These are phyloP conservation scores for Stichodactyla mertensii DNA, from an alignment of 64 coral and sea anemone genomes.

Conservation along the genomic window DNA sequence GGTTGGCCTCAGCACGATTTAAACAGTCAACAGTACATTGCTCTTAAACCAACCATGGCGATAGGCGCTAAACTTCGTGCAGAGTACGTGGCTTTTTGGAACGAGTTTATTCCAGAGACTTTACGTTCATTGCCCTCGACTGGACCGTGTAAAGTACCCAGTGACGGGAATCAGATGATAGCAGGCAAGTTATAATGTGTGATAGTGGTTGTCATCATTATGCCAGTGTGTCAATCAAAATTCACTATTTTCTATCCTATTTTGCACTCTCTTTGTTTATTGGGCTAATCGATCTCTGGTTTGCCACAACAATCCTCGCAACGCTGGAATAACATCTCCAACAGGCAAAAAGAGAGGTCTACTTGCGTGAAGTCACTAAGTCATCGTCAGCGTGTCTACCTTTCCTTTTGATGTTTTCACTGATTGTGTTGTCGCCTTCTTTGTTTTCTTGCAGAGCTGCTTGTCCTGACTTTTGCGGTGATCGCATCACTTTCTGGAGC, in stretches of 20 bases:
- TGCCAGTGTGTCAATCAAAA: too few relatives aligned
- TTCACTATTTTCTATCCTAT: too few relatives aligned
- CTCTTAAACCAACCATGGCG: conserved; percentile 26
- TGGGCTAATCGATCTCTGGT: too few relatives aligned
- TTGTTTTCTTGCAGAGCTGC: neutral
- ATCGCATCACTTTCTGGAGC: neutral
- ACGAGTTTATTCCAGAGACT: neutral
- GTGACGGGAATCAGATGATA: neutral
- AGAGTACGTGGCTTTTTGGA: conserved; percentile 66
- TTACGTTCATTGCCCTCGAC: neutral
- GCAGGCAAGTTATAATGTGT: neutral
- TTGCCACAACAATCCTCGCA: too few relatives aligned
- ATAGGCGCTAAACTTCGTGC: conserved; percentile 44
- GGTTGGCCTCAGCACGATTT: conserved; percentile 12
- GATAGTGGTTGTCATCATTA: too few relatives aligned
- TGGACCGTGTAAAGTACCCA: neutral
- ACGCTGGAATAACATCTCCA: too few relatives aligned
- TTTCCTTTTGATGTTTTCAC: neutral
- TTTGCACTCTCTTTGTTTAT: too few relatives aligned
- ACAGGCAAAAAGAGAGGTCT: too few relatives aligned
- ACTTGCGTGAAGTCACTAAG: too few relatives aligned
- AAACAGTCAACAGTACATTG: conserved; percentile 32
- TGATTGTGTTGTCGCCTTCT: neutral
- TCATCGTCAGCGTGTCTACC: too few relatives aligned
- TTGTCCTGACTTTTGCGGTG: neutral